These are phyloP conservation scores for Netelia fuscicornis DNA, from an alignment of 2,888 invertebrate species.

Conservation along the genomic window DNA sequence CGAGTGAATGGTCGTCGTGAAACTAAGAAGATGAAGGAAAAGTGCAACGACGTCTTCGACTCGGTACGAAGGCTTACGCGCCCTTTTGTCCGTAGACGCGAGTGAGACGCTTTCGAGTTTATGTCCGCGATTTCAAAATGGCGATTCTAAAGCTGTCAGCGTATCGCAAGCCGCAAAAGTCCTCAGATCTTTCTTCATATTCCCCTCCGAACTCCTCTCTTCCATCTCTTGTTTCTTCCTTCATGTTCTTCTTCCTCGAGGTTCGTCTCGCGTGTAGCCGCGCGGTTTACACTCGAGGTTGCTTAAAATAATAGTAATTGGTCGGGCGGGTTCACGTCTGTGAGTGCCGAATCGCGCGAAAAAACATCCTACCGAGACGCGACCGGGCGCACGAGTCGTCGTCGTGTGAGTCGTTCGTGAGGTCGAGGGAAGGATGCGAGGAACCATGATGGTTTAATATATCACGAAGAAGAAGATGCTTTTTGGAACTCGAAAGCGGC, in stretches of 20 bases:
- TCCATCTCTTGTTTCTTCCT: conserved; percentile 49
- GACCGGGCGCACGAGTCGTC: neutral
- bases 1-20: conserved; percentile 39
- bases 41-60: conserved; percentile 60
- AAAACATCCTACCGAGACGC: conserved; percentile 6
- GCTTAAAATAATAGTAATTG: conserved; percentile 41
- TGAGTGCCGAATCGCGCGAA: conserved; percentile 3
- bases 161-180: conserved; percentile 59
- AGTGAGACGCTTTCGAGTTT: conserved; percentile 38
- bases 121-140: conserved; percentile 58
- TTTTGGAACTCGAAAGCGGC: conserved; percentile 2
- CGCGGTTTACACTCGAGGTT: neutral
- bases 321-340: neutral
- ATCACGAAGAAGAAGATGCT: conserved; percentile 23
- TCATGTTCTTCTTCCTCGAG: conserved; percentile 25
- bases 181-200: conserved; percentile 65
- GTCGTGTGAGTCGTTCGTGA: too few relatives aligned
- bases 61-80: neutral
- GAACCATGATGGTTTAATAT: neutral
- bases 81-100: conserved; percentile 26
- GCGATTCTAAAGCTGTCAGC: conserved; percentile 75
- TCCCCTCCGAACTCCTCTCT: conserved; percentile 28
- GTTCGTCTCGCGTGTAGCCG: neutral
- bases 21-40: conserved; percentile 31
- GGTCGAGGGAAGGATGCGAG: neutral